Evolutionary conservation across 1,140 invertebrate genomes (phyloP).

Genomic region (Lethocerus indicus): DNA sequence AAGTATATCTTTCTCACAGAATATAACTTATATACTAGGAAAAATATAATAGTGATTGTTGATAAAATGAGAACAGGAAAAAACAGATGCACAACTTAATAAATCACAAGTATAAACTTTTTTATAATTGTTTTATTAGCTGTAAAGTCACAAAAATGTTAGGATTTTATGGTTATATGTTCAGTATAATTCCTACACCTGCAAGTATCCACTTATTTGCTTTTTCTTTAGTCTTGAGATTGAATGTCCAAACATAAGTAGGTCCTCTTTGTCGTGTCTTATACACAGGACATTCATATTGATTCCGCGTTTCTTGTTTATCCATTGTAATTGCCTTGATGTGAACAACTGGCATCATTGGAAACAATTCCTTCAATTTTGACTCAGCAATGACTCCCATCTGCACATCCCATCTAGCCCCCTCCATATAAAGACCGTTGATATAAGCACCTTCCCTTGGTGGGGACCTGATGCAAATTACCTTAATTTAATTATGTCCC

Average conservation of each 20-base stretch:
- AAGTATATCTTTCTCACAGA: too few relatives aligned
- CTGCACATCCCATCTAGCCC: constrained; percentile 73
- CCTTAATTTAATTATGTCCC: too few relatives aligned
- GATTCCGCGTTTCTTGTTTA: constrained; percentile 51
- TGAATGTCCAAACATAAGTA: constrained; percentile 93
- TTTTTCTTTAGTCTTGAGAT: constrained; percentile 77
- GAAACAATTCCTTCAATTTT: constrained; percentile 74
- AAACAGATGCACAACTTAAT: too few relatives aligned
- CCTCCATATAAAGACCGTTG: constrained; percentile 83
- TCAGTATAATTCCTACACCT: constrained; percentile 77
- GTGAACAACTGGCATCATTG: constrained; percentile 80
- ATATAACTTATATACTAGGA: too few relatives aligned
- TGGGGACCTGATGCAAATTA: constrained; percentile 39
- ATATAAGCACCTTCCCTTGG: constrained; percentile 85
- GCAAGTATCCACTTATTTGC: constrained; percentile 82
- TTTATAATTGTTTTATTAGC: too few relatives aligned
- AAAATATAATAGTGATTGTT: too few relatives aligned
- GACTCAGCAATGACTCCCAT: constrained; percentile 65
- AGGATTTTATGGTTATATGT: too few relatives aligned
- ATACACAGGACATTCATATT: constrained; percentile 88
- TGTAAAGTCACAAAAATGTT: too few relatives aligned
- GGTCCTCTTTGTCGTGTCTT: constrained; percentile 74
- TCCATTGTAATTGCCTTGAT: constrained; percentile 55
- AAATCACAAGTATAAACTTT: too few relatives aligned
- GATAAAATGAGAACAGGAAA: too few relatives aligned